Evolutionary conservation across 2,113 vertebrate species (phyloP).

Genomic region (Channa maculata): DNA sequence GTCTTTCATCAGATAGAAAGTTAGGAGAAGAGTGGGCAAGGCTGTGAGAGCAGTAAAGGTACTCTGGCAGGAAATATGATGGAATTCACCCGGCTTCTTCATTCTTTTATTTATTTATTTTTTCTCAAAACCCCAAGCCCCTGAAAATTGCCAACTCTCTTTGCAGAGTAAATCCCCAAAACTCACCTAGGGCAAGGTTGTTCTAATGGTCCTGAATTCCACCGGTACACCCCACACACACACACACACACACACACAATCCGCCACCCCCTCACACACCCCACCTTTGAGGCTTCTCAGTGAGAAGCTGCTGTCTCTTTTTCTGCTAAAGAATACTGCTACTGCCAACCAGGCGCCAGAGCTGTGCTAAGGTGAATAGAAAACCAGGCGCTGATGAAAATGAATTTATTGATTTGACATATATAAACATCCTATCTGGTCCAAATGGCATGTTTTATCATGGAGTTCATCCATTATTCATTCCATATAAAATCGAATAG

Average conservation of each 20-base stretch:
- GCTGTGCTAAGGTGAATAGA: slow-evolving; percentile 23
- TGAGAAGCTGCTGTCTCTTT: slow-evolving; percentile 47
- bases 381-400: slow-evolving; percentile 40
- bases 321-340: slow-evolving; percentile 28
- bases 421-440: slow-evolving; percentile 54
- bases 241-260: neutral
- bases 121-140: slow-evolving; percentile 43
- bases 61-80: slow-evolving; percentile 70
- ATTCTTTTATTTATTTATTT: slow-evolving; percentile 18
- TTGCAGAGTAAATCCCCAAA: slow-evolving; percentile 73
- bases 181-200: slow-evolving; percentile 75
- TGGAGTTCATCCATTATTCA: slow-evolving; percentile 58
- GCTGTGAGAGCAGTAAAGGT: slow-evolving; percentile 43
- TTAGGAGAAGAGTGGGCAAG: slow-evolving; percentile 56
- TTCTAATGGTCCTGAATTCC: slow-evolving; percentile 68
- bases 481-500: slow-evolving; percentile 46
- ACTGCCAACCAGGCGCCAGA: slow-evolving; percentile 5
- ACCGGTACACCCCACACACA: slow-evolving; percentile 13
- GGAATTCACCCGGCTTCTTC: slow-evolving; percentile 60
- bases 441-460: slow-evolving; percentile 55
- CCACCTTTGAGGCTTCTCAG: slow-evolving; percentile 17
- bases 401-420: slow-evolving; percentile 65
- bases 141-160: slow-evolving; percentile 70
- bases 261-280: neutral
- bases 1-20: slow-evolving; percentile 73